These are phyloP conservation scores for Suricata suricatta DNA, from an alignment of 2,113 vertebrate species.

Conservation along the genomic window DNA sequence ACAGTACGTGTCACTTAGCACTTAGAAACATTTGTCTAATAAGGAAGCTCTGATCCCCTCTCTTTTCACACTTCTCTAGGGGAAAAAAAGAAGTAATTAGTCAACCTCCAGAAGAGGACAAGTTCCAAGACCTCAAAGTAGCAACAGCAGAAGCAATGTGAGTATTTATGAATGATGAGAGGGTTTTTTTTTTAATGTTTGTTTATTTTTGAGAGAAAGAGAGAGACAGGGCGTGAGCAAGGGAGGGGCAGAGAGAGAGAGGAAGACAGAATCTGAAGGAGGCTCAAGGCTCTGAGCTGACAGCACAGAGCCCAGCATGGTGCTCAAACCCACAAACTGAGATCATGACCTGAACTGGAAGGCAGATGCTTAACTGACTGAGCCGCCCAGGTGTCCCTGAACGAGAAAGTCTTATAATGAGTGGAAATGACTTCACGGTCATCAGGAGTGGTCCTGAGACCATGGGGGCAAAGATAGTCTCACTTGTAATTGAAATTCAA, in stretches of 20 bases:
- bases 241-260: too few relatives aligned
- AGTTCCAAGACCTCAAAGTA: slow-evolving; percentile 87
- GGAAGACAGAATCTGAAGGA: too few relatives aligned
- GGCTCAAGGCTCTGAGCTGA: too few relatives aligned
- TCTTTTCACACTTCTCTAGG: slow-evolving; percentile 66
- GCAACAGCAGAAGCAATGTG: slow-evolving; percentile 91
- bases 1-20: neutral
- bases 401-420: neutral
- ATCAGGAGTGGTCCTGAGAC: neutral
- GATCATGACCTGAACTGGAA: too few relatives aligned
- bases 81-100: slow-evolving; percentile 82
- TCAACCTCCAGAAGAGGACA: slow-evolving; percentile 83
- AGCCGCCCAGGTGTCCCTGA: neutral
- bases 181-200: neutral
- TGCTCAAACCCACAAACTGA: too few relatives aligned
- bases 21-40: neutral
- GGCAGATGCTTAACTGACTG: too few relatives aligned
- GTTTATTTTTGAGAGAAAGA: too few relatives aligned
- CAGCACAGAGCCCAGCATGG: too few relatives aligned
- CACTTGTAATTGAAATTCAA: neutral
- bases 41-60: neutral
- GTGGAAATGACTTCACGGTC: neutral
- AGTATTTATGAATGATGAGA: slow-evolving; percentile 77
- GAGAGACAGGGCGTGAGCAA: too few relatives aligned
- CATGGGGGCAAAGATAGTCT: neutral